phyloP scores from a whole-genome alignment of 2,888 invertebrate genomes.

The Prosapia bicincta region DNA sequence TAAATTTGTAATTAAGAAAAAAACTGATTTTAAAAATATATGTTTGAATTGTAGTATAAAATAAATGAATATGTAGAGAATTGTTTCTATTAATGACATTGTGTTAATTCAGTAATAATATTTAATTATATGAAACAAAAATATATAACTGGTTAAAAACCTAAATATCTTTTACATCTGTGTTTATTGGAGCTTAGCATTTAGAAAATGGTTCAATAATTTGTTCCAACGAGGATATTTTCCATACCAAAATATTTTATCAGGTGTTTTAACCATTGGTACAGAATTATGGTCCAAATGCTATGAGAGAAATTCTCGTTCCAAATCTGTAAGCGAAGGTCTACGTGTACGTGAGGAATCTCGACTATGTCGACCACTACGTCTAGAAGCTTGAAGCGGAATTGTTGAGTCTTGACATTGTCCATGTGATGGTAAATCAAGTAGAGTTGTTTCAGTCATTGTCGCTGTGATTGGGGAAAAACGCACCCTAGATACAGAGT shows the following conservation, averaged over 20 bases:
- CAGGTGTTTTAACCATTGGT: neutral
- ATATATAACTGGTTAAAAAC: too few relatives aligned
- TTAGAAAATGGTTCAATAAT: neutral
- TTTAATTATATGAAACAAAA: too few relatives aligned
- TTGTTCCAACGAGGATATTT: neutral
- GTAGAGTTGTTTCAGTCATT: constrained; percentile 45
- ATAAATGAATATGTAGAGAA: too few relatives aligned
- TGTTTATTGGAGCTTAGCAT: neutral
- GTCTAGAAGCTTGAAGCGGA: constrained; percentile 51
- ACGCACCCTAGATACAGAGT: constrained; percentile 67
- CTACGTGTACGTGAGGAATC: constrained; percentile 43
- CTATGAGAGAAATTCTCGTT: constrained; percentile 56
- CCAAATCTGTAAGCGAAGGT: constrained; percentile 52
- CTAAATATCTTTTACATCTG: neutral
- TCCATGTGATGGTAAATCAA: constrained; percentile 56
- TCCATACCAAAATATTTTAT: neutral
- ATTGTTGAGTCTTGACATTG: constrained; percentile 54
- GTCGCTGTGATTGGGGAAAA: constrained; percentile 64
- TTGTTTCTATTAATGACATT: too few relatives aligned
- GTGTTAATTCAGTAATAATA: neutral
- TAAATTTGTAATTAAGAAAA: too few relatives aligned
- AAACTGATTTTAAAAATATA: too few relatives aligned
- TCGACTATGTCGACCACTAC: constrained; percentile 44
- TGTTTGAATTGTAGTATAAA: too few relatives aligned
- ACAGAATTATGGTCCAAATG: constrained; percentile 35